Evolutionary conservation across 2,113 vertebrate genomes (phyloP).

Genomic region (Platichthys stellatus): DNA sequence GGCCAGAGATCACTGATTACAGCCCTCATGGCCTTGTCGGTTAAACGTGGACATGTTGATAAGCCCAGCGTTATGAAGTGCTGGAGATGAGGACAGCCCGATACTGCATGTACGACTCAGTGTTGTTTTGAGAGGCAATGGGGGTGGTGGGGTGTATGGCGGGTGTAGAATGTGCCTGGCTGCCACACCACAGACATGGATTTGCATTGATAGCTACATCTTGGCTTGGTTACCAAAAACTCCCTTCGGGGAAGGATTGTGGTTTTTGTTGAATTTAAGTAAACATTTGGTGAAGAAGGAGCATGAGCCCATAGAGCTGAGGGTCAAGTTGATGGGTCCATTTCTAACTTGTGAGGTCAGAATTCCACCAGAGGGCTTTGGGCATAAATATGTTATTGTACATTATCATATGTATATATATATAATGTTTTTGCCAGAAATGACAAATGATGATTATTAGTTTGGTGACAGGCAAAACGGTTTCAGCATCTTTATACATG

Average conservation of each 20-base stretch:
- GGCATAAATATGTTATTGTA: not conserved
- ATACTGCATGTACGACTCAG: not conserved
- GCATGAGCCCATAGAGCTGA: not conserved
- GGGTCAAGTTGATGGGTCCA: not conserved
- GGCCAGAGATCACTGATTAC: constrained; percentile 4
- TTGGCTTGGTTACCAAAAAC: not conserved
- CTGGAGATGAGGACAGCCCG: not conserved
- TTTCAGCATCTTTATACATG: no score
- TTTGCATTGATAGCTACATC: not conserved
- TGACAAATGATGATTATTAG: not conserved
- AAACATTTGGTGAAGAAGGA: not conserved
- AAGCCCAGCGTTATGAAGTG: not conserved
- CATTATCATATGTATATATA: not conserved
- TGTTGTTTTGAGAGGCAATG: not conserved
- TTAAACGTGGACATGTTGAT: not conserved
- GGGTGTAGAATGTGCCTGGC: not conserved
- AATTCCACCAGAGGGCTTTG: not conserved
- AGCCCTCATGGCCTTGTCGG: not conserved
- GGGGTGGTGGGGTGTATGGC: not conserved
- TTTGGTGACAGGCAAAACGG: no score
- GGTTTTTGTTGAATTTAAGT: not conserved
- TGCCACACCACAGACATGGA: not conserved
- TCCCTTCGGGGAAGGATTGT: not conserved
- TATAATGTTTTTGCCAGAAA: not conserved
- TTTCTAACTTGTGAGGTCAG: not conserved